Evolutionary conservation across 2,113 vertebrate genomes (phyloP).

Genomic region (Brachirus orientalis): DNA sequence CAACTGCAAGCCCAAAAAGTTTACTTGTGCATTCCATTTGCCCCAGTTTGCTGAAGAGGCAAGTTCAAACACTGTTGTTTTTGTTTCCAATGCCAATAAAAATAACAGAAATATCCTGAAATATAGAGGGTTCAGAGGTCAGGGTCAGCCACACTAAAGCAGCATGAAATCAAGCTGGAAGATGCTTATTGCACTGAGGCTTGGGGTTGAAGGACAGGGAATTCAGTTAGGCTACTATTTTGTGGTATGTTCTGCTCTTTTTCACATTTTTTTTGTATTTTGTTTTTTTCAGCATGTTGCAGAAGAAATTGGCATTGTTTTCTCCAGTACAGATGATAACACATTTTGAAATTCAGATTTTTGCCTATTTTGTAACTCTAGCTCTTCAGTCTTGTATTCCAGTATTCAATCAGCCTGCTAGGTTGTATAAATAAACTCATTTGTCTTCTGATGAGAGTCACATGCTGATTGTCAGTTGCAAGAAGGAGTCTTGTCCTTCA

Average conservation of each 20-base stretch:
- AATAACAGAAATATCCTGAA: not conserved
- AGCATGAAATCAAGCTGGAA: not conserved
- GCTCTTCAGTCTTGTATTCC: constrained; percentile 54
- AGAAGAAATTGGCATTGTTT: not conserved
- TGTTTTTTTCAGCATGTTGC: not conserved
- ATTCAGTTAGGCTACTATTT: not conserved
- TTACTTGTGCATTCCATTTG: constrained; percentile 30
- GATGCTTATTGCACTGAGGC: not conserved
- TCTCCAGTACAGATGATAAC: not conserved
- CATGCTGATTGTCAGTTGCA: constrained; percentile 67
- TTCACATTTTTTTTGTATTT: not conserved
- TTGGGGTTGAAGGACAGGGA: not conserved
- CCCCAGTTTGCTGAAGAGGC: constrained; percentile 4
- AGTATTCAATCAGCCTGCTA: constrained; percentile 49
- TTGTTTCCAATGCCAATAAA: not conserved
- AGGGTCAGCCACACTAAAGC: not conserved
- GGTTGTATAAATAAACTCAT: constrained; percentile 67
- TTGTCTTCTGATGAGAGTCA: constrained; percentile 68
- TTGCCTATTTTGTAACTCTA: constrained; percentile 9
- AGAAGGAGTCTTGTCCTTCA: constrained; percentile 70
- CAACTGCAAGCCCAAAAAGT: constrained; percentile 53
- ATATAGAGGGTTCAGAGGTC: constrained; percentile 7
- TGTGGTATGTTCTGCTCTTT: not conserved
- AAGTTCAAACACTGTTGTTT: constrained; percentile 9
- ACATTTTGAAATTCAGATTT: constrained; percentile 13